Evolutionary conservation across 2,113 vertebrate species (phyloP).

Genomic region (Octodon degus): DNA sequence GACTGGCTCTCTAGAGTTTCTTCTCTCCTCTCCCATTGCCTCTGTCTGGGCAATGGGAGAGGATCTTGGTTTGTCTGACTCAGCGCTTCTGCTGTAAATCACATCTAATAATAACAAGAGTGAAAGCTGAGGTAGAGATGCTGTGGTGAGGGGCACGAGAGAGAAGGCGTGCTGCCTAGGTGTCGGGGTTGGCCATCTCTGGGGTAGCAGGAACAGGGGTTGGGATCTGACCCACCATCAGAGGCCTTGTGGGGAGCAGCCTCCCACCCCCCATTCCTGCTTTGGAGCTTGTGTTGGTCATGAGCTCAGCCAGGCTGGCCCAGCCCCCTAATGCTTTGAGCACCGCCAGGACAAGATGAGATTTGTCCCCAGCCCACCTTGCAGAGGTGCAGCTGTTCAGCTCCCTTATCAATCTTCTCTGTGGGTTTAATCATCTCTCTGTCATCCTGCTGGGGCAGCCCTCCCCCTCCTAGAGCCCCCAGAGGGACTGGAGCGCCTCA

Average conservation of each 20-base stretch:
- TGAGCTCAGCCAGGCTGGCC: conserved; percentile 66
- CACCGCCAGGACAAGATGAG: conserved; percentile 77
- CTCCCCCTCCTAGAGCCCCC: conserved; percentile 71
- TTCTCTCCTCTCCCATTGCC: conserved; percentile 20
- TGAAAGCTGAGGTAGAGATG: conserved; percentile 67
- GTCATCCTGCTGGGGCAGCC: conserved; percentile 80
- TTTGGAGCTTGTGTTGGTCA: conserved; percentile 57
- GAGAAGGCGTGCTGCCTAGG: conserved; percentile 56
- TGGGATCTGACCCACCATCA: not conserved
- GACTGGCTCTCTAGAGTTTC: conserved; percentile 18
- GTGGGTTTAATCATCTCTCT: conserved; percentile 83
- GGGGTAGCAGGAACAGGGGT: not conserved
- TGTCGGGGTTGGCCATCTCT: not conserved
- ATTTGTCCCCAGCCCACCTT: conserved; percentile 80
- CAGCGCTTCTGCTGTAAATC: conserved; percentile 82
- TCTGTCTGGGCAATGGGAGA: conserved; percentile 57
- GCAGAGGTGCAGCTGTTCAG: conserved; percentile 79
- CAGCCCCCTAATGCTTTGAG: conserved; percentile 65
- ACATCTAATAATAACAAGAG: conserved; percentile 82
- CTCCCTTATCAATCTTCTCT: conserved; percentile 83
- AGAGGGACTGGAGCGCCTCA: conserved; percentile 51
- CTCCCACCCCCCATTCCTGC: not conserved
- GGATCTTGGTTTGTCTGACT: conserved; percentile 78
- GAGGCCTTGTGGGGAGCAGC: not conserved
- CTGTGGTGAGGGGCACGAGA: conserved; percentile 59